These are phyloP conservation scores for Podiceps cristatus DNA, from an alignment of 2,113 vertebrate genomes.

Conservation along the genomic window DNA sequence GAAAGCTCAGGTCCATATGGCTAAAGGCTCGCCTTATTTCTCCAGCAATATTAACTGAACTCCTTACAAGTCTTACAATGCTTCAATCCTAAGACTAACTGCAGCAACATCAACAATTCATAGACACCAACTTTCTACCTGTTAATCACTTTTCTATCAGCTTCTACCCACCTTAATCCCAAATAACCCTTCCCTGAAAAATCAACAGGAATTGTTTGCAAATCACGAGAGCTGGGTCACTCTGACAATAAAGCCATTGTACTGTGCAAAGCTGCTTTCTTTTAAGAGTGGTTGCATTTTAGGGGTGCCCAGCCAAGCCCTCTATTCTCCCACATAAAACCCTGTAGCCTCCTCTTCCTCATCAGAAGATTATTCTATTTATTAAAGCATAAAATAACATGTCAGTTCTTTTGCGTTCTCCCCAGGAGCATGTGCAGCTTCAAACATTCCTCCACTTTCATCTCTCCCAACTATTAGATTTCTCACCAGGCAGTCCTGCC, in stretches of 20 bases:
- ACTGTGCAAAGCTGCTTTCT: not conserved
- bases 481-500: not conserved
- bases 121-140: not conserved
- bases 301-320: not conserved
- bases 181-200: constrained; percentile 4
- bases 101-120: not conserved
- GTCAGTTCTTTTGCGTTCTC: not conserved
- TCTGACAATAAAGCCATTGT: not conserved
- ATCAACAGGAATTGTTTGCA: not conserved
- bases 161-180: not conserved
- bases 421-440: not conserved
- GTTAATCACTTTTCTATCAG: not conserved
- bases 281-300: not conserved
- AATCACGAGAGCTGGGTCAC: not conserved
- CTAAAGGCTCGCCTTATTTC: not conserved
- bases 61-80: not conserved
- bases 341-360: not conserved
- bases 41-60: not conserved
- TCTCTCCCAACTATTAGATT: not conserved
- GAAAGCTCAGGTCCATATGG: not conserved
- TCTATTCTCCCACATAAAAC: not conserved
- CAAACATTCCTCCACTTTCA: not conserved
- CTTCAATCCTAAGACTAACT: not conserved
- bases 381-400: not conserved
- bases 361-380: not conserved